Evolutionary conservation across 2,113 vertebrate species (phyloP).

Genomic region (Hassar affinis): DNA sequence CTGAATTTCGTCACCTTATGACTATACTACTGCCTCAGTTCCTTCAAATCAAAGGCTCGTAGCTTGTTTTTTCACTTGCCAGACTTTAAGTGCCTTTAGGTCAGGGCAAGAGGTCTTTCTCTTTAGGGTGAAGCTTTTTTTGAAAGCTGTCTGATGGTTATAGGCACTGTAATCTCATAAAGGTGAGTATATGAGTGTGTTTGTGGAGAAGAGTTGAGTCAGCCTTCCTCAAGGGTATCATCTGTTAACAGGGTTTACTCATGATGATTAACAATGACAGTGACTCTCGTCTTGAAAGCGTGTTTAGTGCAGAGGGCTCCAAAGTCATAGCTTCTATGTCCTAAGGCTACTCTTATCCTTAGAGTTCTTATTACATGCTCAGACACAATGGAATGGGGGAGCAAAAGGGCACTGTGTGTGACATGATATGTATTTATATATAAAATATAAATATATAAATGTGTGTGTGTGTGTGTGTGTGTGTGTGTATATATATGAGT

Average conservation of each 20-base stretch:
- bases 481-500: background rate
- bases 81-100: constrained; percentile 8
- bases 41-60: constrained; percentile 31
- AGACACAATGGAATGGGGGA: background rate
- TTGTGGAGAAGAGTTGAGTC: constrained; percentile 17
- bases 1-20: constrained; percentile 8
- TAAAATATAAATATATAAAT: too few relatives aligned
- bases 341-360: constrained; percentile 15
- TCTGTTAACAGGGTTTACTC: constrained; percentile 26
- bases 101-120: background rate
- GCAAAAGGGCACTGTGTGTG: constrained; percentile 1
- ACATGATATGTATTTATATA: background rate
- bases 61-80: constrained; percentile 1
- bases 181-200: background rate
- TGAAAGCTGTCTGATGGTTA: constrained; percentile 1
- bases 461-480: too few relatives aligned
- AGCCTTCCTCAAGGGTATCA: constrained; percentile 12
- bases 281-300: constrained; percentile 31
- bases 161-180: constrained; percentile 9
- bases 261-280: constrained; percentile 10
- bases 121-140: constrained; percentile 5
- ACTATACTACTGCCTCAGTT: constrained; percentile 39
- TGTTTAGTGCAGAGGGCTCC: background rate
- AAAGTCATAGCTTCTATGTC: background rate
- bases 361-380: constrained; percentile 7